Percentiles rank a stretch among this genome's conserved stretches.
These are phyloP conservation scores for Artibeus lituratus DNA, from an alignment of 2,797 vertebrate species.

Conservation along the genomic window DNA sequence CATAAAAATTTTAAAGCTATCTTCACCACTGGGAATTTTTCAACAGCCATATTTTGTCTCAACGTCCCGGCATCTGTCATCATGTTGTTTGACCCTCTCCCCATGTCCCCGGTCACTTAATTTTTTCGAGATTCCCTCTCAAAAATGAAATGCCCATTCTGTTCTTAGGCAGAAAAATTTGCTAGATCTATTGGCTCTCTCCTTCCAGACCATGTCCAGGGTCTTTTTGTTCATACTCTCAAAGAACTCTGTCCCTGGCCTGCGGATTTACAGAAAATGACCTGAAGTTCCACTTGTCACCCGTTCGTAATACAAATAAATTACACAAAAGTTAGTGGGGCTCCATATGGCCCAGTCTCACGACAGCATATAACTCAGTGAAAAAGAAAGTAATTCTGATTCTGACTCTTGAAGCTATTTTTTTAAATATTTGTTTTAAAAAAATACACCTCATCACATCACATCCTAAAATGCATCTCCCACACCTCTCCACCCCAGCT, in stretches of 20 bases:
- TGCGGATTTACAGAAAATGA: neutral
- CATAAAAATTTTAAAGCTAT: neutral
- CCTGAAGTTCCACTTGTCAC: neutral
- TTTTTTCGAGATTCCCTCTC: neutral
- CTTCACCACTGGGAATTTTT: neutral
- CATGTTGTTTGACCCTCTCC: neutral
- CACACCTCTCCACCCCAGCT: neutral
- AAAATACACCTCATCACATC: neutral
- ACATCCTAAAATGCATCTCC: neutral
- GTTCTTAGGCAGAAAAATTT: neutral
- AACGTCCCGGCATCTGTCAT: neutral
- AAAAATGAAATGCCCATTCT: neutral
- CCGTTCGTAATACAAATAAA: neutral
- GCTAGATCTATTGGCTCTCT: neutral
- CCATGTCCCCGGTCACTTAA: neutral
- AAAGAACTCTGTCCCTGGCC: neutral
- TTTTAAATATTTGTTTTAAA: neutral
- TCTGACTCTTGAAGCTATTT: neutral
- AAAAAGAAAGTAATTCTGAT: neutral
- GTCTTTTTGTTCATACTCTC: neutral
- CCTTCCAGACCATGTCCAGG: neutral
- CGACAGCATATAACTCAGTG: neutral
- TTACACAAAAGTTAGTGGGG: neutral
- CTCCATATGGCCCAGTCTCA: neutral
- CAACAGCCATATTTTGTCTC: neutral